Evolutionary conservation across 2,113 vertebrate species (phyloP).

Genomic region (Atlantisia rogersi): DNA sequence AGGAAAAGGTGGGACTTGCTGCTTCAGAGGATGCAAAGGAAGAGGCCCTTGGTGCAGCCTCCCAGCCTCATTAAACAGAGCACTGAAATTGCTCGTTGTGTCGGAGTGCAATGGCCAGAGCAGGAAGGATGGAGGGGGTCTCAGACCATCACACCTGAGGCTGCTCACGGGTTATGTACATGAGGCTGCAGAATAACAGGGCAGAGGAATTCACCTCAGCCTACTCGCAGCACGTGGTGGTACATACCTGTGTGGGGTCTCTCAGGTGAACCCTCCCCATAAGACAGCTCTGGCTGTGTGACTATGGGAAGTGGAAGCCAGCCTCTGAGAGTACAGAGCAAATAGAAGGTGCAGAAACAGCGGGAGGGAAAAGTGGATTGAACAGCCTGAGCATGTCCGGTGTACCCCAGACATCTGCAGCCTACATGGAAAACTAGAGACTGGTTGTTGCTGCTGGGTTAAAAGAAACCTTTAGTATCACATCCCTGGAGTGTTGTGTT

Average conservation of each 20-base stretch:
- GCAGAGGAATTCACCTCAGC: not conserved
- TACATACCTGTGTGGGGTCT: rapidly evolving
- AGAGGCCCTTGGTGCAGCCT: constrained; percentile 36
- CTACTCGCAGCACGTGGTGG: rapidly evolving
- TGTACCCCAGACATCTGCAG: not conserved
- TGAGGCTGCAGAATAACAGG: not conserved
- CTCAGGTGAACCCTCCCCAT: not conserved
- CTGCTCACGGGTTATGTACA: not conserved
- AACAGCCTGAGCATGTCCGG: too few relatives aligned
- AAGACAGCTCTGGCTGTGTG: not conserved
- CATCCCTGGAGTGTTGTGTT: rapidly evolving
- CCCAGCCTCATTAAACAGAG: not conserved
- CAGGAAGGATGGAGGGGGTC: not conserved
- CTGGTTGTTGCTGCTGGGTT: not conserved
- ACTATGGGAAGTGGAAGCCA: not conserved
- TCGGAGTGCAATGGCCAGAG: not conserved
- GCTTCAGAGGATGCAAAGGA: constrained; percentile 46
- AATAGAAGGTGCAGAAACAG: not conserved
- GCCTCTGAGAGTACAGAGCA: not conserved
- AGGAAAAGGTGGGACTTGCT: constrained; percentile 60
- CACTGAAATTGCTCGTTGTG: not conserved
- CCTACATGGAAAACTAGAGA: not conserved
- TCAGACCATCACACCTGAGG: not conserved
- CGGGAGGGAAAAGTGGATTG: not conserved
- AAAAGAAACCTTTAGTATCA: not conserved